These are phyloP conservation scores for Epinephelus lanceolatus DNA, from an alignment of 2,113 vertebrate genomes.

Conservation along the genomic window DNA sequence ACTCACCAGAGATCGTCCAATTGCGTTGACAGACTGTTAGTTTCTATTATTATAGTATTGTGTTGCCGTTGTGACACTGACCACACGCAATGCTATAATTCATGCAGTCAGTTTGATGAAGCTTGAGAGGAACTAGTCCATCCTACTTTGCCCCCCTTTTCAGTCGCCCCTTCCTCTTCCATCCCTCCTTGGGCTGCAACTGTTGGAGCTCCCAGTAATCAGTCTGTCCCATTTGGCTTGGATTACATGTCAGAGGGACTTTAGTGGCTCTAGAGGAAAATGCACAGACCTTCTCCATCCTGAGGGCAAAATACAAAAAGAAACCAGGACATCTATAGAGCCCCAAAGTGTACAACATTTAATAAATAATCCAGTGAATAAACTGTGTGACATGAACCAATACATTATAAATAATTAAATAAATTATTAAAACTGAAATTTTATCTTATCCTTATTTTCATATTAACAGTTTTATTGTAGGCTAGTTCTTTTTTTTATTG, in stretches of 20 bases:
- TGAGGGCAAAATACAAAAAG: conserved; percentile 12
- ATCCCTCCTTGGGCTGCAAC: conserved; percentile 9
- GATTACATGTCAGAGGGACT: conserved; percentile 59
- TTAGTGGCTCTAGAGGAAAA: conserved; percentile 46
- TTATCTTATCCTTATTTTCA: not conserved
- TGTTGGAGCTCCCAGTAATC: conserved; percentile 55
- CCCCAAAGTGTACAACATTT: not conserved
- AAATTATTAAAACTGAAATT: not conserved
- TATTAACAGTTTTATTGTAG: not conserved
- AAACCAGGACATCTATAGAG: conserved; percentile 1
- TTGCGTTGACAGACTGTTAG: conserved; percentile 54
- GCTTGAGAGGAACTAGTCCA: conserved; percentile 20
- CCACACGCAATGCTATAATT: conserved; percentile 59
- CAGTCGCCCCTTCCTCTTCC: not conserved
- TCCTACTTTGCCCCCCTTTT: not conserved
- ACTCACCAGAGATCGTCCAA: conserved; percentile 48
- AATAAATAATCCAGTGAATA: not conserved
- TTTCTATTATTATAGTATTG: conserved; percentile 53
- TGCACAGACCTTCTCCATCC: conserved; percentile 38
- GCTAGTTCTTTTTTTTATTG: not conserved
- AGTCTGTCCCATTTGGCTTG: conserved; percentile 67
- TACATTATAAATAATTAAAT: not conserved
- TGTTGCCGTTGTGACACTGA: conserved; percentile 36
- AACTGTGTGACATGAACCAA: not conserved
- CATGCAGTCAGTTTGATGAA: conserved; percentile 44